Evolutionary conservation across 92 coral and sea anemone species (phyloP), one percentile per base, ranked within the genome.

Genomic region (Pocillopora meandrina): DNA sequence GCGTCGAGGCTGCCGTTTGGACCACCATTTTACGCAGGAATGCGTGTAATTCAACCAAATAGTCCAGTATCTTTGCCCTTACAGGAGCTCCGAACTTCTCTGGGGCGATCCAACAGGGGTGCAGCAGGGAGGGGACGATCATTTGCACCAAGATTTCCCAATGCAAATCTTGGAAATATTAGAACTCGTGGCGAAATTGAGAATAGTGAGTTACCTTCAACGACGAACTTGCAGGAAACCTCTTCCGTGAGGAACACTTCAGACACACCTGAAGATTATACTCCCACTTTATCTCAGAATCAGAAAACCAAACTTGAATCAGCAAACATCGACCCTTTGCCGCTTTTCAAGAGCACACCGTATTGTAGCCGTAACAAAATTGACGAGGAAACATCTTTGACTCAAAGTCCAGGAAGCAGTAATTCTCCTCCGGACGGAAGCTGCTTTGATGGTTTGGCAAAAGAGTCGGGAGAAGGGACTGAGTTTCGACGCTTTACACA

Each of bases 111-210:
- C 18, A 19, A 56, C 26, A 5, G 23, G 21, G 52, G 15, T 56
- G 15, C 31, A 9, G 35, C 26, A 10, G 23, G 59, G 10, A 71
- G 70, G 52, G 78, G 77, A 71, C 59, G 69, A 8, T 3, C 77
- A 13, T 59, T 59, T 61, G 77, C 85, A 60, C 75, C 85, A 81
- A 61, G 78, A 19, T 81, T 61, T 71, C 77, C 13, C 18, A 20
- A 35, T 5, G 70, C 69, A 14, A 42, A 20, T 7, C 20, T 2
- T 7, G 59, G n/a, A 33, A 21, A 59, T 20, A 71, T n/a, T 12
- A 71, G 23, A 19, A 42, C 26, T 35, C 4, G 20, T 21, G 26
- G 23, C 10, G 77, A 68, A 21, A 52, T 74, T 5, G 35, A 81
- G 85, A 69, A 70, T 19, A 7, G 19, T n/a, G 69, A 35, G 18